These are phyloP conservation scores for Phenacoccus solenopsis DNA, from an alignment of 1,140 invertebrate species.

Conservation along the genomic window DNA sequence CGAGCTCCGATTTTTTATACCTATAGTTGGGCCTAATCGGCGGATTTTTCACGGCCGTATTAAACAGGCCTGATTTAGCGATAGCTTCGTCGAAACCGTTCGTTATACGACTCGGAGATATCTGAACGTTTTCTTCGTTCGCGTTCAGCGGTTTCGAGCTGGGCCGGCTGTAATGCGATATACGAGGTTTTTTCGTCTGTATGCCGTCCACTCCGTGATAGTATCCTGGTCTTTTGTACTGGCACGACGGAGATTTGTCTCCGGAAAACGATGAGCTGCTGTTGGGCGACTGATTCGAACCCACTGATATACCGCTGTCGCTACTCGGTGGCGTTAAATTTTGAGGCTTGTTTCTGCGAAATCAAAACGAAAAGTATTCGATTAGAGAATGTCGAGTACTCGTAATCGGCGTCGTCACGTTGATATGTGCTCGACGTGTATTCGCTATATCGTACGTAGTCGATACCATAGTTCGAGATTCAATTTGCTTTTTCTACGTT, in stretches of 20 bases:
- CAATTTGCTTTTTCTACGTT: too few species aligned
- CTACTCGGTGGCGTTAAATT: conserved; percentile 40
- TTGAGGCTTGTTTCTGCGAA: not conserved
- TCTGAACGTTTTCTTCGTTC: not conserved
- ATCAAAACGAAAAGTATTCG: not conserved
- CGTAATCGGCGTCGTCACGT: too few species aligned
- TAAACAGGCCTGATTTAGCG: conserved; percentile 3
- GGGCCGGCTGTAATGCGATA: conserved; percentile 51
- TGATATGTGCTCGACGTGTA: too few species aligned
- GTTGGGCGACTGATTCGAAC: conserved; percentile 52
- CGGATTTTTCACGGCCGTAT: not conserved
- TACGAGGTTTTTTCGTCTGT: conserved; percentile 61
- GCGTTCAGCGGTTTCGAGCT: not conserved
- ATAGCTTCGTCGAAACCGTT: conserved; percentile 29
- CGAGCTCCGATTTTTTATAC: not conserved
- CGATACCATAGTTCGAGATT: too few species aligned
- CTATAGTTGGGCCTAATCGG: not conserved
- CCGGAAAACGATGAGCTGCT: conserved; percentile 34
- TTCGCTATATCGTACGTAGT: too few species aligned
- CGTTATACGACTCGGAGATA: not conserved
- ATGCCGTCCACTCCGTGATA: conserved; percentile 46
- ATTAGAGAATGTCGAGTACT: too few species aligned
- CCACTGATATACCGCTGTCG: conserved; percentile 55
- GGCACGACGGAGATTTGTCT: conserved; percentile 22
- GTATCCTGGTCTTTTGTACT: conserved; percentile 38